Percentiles rank a stretch among this genome's conserved stretches.
Conservation (phyloP, 2,113 vertebrate genomes). For the Melanotaenia duboulayi region DNA sequence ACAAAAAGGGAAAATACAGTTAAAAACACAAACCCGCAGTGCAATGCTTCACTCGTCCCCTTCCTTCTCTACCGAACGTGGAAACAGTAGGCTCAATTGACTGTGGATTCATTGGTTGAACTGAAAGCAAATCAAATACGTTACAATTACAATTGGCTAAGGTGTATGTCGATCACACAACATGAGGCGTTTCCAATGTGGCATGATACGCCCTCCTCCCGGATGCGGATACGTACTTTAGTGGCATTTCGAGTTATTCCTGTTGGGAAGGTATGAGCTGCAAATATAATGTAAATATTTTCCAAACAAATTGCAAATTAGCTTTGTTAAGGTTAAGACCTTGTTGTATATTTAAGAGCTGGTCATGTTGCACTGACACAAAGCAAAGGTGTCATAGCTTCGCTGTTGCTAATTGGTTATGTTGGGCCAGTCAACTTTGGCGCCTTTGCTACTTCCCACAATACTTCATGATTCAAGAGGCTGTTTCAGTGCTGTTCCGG, state of each 20-base stretch:
- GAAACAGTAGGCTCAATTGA: background rate
- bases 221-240: constrained; percentile 6
- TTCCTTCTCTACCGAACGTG: constrained; percentile 61
- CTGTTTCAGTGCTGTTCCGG: constrained; percentile 1
- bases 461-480: background rate
- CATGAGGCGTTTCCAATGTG: background rate
- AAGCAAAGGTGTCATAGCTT: background rate
- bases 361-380: background rate
- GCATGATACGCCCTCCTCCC: constrained; percentile 9
- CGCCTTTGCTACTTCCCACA: constrained; percentile 43
- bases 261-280: background rate
- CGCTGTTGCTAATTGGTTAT: background rate
- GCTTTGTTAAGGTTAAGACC: background rate
- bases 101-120: constrained; percentile 48
- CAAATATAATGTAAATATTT: background rate
- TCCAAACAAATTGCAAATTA: background rate
- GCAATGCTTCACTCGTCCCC: constrained; percentile 51
- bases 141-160: constrained; percentile 17
- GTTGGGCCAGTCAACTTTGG: constrained; percentile 51
- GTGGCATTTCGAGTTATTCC: constrained; percentile 5
- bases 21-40: constrained; percentile 63
- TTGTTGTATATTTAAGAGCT: background rate
- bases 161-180: constrained; percentile 19
- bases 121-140: background rate
- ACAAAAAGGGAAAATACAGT: background rate